Percentiles rank a stretch among this genome's conserved stretches.
phyloP scores from a whole-genome alignment of 2,888 invertebrate genomes.

The Calameuta filiformis region DNA sequence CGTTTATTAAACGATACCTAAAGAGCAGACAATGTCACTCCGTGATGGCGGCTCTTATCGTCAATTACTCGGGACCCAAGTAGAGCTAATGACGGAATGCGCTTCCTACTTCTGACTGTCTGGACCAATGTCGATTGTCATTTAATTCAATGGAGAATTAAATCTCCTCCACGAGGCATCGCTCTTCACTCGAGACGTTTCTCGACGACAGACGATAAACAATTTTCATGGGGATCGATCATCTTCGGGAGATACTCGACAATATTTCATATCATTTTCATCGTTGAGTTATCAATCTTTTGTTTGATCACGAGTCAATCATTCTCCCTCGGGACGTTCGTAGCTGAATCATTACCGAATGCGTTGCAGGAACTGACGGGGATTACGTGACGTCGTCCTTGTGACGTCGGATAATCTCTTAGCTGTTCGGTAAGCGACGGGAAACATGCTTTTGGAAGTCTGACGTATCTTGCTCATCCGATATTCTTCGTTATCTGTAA shows the following conservation, averaged over 20 bases:
- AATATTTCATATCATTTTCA: constrained; percentile 26
- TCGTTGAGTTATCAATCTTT: constrained; percentile 31
- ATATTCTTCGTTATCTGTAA: background rate
- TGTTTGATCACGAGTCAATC: constrained; percentile 23
- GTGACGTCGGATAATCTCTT: background rate
- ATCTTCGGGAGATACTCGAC: constrained; percentile 26
- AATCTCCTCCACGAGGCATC: background rate
- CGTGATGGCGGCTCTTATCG: constrained; percentile 35
- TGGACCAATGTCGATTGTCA: background rate
- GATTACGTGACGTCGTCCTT: constrained; percentile 4
- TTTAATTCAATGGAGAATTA: background rate
- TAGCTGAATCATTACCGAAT: constrained; percentile 13
- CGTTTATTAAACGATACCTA: background rate
- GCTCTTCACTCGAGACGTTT: background rate
- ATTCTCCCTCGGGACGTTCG: constrained; percentile 7
- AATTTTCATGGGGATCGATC: constrained; percentile 43
- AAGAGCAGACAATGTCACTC: background rate
- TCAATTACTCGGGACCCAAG: constrained; percentile 48
- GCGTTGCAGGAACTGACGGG: background rate
- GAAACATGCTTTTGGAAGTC: background rate
- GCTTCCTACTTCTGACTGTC: constrained; percentile 38
- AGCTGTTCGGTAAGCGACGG: background rate
- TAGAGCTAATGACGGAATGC: constrained; percentile 48
- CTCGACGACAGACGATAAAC: constrained; percentile 16
- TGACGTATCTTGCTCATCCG: background rate